Percentiles rank a stretch among this genome's conserved stretches.
phyloP scores from a whole-genome alignment of 2,797 vertebrate genomes.

The Thaleichthys pacificus region DNA sequence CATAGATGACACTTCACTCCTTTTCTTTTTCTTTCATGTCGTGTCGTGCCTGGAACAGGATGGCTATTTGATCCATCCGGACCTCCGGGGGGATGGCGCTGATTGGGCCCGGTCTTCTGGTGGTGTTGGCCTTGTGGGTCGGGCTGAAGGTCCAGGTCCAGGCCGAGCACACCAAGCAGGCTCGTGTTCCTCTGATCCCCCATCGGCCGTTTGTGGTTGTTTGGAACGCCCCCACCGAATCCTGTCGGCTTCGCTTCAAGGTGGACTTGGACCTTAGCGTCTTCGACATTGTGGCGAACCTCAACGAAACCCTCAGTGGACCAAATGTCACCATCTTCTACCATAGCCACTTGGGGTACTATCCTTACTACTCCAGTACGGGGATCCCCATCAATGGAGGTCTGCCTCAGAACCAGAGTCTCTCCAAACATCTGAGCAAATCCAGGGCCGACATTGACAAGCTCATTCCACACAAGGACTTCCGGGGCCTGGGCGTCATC shows the following conservation, averaged over 20 bases:
- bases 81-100: conserved; percentile 49
- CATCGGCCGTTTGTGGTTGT: conserved; percentile 84
- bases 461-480: conserved; percentile 81
- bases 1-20: conserved; percentile 31
- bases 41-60: conserved; percentile 34
- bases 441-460: conserved; percentile 80
- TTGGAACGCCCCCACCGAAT: conserved; percentile 87
- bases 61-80: conserved; percentile 51
- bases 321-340: conserved; percentile 89
- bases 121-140: conserved; percentile 38
- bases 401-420: conserved; percentile 85
- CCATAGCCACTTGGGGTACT: conserved; percentile 85
- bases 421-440: conserved; percentile 84
- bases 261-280: conserved; percentile 85
- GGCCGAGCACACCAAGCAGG: conserved; percentile 65
- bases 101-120: conserved; percentile 40
- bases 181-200: conserved; percentile 72
- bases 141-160: conserved; percentile 28
- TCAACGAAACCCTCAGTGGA: conserved; percentile 84
- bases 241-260: conserved; percentile 82
- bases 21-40: conserved; percentile 35
- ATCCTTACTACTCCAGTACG: conserved; percentile 81
- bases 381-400: conserved; percentile 81
- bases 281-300: conserved; percentile 86
- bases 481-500: conserved; percentile 84